phyloP scores from a whole-genome alignment of 2,888 invertebrate species.

The Melieria picta region DNA sequence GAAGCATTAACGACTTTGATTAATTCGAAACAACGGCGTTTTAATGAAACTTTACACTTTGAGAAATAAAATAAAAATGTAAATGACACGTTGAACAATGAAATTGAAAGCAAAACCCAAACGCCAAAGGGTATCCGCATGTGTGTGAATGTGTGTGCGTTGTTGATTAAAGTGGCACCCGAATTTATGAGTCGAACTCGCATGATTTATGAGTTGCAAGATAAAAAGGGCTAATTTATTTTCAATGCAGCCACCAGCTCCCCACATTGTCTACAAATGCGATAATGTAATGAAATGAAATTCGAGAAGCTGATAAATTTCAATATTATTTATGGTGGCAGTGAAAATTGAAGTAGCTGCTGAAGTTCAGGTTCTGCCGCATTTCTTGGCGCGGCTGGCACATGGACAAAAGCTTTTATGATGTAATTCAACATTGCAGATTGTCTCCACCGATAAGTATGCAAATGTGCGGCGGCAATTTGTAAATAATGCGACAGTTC shows the following conservation, averaged over 20 bases:
- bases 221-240: slow-evolving; percentile 28
- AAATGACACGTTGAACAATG: not conserved
- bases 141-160: not conserved
- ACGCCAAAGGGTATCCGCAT: not conserved
- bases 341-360: too few species aligned
- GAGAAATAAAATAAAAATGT: not conserved
- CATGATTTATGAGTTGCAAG: slow-evolving; percentile 30
- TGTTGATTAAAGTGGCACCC: slow-evolving; percentile 6
- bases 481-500: not conserved
- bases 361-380: too few species aligned
- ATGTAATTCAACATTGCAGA: slow-evolving; percentile 8
- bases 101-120: slow-evolving; percentile 9
- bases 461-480: slow-evolving; percentile 20
- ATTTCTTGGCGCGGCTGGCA: too few species aligned
- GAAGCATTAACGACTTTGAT: slow-evolving; percentile 4
- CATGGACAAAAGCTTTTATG: too few species aligned
- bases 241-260: slow-evolving; percentile 1
- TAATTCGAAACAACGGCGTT: slow-evolving; percentile 9
- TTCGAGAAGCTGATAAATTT: not conserved
- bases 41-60: slow-evolving; percentile 17
- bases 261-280: not conserved
- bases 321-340: too few species aligned
- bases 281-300: not conserved
- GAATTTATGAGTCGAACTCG: slow-evolving; percentile 4
- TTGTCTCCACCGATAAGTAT: slow-evolving; percentile 27